Base-by-base conservation (phyloP, 2,113 vertebrate species). In the Origma solitaria region DNA sequence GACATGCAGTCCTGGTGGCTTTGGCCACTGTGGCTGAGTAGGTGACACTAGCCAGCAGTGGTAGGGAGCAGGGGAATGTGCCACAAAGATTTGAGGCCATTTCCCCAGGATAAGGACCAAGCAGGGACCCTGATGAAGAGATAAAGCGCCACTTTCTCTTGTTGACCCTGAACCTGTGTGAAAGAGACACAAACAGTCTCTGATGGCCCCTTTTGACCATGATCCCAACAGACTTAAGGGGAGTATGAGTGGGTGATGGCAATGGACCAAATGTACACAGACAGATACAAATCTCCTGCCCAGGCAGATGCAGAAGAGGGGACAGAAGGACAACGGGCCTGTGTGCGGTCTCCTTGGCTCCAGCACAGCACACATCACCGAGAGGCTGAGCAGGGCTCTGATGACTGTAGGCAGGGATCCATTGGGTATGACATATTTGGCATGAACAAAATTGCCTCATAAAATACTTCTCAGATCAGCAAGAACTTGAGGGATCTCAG, bases 341-440 rank as follows among this genome's bases (percentile, higher is more conserved):
- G 78, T 91, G 90, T 95, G 93, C 90, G 3, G 82, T 94, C 95
- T 91, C 60, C 75, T 66, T 96, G 94, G 95, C 94, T 94, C 62
- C 75, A 57, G 75, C 20, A 14, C 50, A 91, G 58, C 68, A 51
- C 58, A 73, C 68, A 86, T 51, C 79, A 64, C 85, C 0, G 1
- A 69, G 90, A 89, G 64, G 60, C 72, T 90, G 82, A 92, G 68
- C 50, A 12, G 66, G 65, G 45, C 58, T 90, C 86, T 79, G 79
- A 87, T 69, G 86, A 19, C 89, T 95, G 71, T 35, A 94, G 92
- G 93, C 95, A 95, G 47, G 79, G 64, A 86, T 97, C 91, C 95
- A 95, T 66, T 73, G 75, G 84, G 85, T 97, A 92, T 95, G 94
- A 96, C 87, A 96, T 79, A 96, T 90, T 96, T 94, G 94, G 93